These are phyloP conservation scores for Drosophila littoralis DNA, from an alignment of 1,140 invertebrate species.

Conservation along the genomic window DNA sequence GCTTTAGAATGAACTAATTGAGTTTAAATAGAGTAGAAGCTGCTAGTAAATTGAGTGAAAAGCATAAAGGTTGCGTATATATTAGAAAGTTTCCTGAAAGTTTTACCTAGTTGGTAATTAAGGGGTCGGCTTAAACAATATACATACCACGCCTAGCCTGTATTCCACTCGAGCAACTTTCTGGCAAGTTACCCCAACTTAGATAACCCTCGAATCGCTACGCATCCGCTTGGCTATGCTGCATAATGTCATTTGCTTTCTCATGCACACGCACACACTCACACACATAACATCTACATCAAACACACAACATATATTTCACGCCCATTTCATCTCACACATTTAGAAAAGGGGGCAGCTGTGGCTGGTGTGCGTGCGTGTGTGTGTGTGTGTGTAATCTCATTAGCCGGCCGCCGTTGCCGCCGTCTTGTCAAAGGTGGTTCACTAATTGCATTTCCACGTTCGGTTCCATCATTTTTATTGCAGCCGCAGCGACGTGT, in stretches of 20 bases:
- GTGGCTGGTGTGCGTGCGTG: slow-evolving; percentile 3
- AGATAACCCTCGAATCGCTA: background rate
- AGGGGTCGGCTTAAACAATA: slow-evolving; percentile 3
- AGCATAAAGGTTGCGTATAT: background rate
- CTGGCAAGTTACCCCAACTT: background rate
- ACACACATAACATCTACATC: slow-evolving; percentile 1
- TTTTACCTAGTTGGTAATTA: background rate
- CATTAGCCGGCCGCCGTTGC: slow-evolving; percentile 39
- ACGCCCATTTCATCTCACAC: slow-evolving; percentile 19
- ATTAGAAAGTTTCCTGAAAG: slow-evolving; percentile 4
- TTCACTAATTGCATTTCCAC: slow-evolving; percentile 65
- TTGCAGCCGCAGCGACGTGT: slow-evolving; percentile 89
- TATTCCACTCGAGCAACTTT: slow-evolving; percentile 1
- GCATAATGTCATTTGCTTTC: slow-evolving; percentile 47
- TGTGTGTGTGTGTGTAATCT: slow-evolving; percentile 37
- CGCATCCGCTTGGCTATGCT: slow-evolving; percentile 34
- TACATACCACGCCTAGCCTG: background rate
- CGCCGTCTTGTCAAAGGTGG: slow-evolving; percentile 39
- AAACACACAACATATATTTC: slow-evolving; percentile 14
- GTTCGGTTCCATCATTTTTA: slow-evolving; percentile 15
- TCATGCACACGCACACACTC: slow-evolving; percentile 21
- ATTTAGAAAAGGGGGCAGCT: slow-evolving; percentile 4
- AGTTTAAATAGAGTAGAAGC: background rate
- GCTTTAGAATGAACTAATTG: background rate
- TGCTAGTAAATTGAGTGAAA: slow-evolving; percentile 4